Evolutionary conservation across 2,888 invertebrate species (phyloP).

Genomic region (Luffia ferchaultella): DNA sequence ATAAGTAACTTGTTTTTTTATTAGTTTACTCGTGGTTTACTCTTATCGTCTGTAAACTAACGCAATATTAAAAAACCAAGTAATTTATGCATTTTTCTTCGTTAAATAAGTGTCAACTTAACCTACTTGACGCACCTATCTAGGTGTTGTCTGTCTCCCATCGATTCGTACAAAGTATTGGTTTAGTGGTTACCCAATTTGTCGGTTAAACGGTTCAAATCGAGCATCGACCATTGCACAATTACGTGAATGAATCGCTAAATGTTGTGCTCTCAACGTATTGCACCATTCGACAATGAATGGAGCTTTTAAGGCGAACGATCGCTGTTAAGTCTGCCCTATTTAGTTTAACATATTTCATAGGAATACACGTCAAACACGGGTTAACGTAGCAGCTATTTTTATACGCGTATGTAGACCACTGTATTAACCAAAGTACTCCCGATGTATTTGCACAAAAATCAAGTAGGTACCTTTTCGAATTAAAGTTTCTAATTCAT

Average conservation of each 20-base stretch:
- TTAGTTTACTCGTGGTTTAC: too few relatives aligned
- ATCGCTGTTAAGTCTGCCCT: not conserved
- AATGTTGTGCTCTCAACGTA: slow-evolving; percentile 50
- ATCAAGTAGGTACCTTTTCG: too few relatives aligned
- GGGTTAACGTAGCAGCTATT: too few relatives aligned
- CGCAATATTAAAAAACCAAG: too few relatives aligned
- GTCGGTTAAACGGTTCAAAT: slow-evolving; percentile 22
- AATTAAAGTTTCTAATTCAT: too few relatives aligned
- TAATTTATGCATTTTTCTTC: too few relatives aligned
- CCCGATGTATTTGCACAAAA: too few relatives aligned
- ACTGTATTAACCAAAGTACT: too few relatives aligned
- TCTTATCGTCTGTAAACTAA: too few relatives aligned
- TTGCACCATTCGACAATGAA: slow-evolving; percentile 61
- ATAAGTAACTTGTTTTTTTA: too few relatives aligned
- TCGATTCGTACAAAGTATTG: not conserved
- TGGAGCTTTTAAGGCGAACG: slow-evolving; percentile 49
- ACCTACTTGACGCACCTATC: not conserved
- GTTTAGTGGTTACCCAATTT: slow-evolving; percentile 3
- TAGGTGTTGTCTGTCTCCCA: not conserved
- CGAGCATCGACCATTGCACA: slow-evolving; percentile 37
- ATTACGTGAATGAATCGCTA: slow-evolving; percentile 54
- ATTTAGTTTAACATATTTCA: not conserved
- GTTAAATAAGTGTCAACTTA: not conserved
- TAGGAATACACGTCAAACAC: not conserved
- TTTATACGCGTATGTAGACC: too few relatives aligned